Percentiles rank a stretch among this genome's conserved stretches.
Evolutionary conservation across 53 echinoderm and acorn worm genomes (phyloP).

Genomic region (Patiria pectinifera): DNA sequence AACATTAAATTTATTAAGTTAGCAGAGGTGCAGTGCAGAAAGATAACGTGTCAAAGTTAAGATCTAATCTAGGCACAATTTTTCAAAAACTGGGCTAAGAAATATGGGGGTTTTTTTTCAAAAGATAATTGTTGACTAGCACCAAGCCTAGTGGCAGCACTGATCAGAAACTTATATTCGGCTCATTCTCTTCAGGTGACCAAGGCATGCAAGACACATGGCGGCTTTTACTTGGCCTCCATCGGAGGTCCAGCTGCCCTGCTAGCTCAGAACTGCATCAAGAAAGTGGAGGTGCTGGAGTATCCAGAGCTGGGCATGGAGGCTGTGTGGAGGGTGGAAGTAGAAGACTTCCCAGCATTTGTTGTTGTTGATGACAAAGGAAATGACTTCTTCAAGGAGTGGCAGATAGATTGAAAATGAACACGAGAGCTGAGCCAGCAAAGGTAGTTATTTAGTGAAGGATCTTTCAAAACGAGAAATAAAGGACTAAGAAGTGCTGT

Average conservation of each 20-base stretch:
- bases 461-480: too few species aligned
- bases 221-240: conserved; percentile 96
- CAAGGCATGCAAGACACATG: conserved; percentile 93
- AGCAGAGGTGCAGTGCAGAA: too few species aligned
- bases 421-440: not conserved
- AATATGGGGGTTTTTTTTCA: not conserved
- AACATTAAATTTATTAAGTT: too few species aligned
- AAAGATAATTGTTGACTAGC: not conserved
- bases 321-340: conserved; percentile 89
- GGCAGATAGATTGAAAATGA: conserved; percentile 86
- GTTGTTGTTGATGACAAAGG: conserved; percentile 99
- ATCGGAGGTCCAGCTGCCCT: conserved; percentile 98
- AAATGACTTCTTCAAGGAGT: conserved; percentile 98
- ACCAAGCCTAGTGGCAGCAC: not conserved
- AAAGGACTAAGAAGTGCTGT: too few species aligned
- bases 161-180: not conserved
- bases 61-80: too few species aligned
- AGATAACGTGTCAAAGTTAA: too few species aligned
- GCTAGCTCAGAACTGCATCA: conserved; percentile 98
- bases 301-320: conserved; percentile 99
- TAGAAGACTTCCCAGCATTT: conserved; percentile 97
- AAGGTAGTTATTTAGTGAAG: too few species aligned
- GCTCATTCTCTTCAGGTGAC: conserved; percentile 73
- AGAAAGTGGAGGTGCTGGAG: conserved; percentile 93
- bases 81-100: too few species aligned